A percentile compares a stretch with the other conserved stretches of the same genome.
Evolutionary conservation across 2,888 invertebrate species (phyloP).

Genomic region (Pandemis cinnamomeana): DNA sequence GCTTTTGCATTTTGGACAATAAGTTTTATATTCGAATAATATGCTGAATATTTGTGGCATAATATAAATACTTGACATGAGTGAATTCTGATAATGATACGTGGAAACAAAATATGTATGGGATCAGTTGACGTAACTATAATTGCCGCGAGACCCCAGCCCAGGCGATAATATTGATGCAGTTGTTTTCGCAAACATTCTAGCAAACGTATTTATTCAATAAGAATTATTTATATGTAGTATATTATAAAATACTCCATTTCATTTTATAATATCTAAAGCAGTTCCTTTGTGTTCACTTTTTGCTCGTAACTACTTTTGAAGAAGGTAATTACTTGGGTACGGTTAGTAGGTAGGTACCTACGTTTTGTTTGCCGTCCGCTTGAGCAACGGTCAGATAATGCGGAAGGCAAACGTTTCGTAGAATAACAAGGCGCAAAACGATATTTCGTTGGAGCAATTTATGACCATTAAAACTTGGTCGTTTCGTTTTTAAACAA

Average conservation of each 20-base stretch:
- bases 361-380: slow-evolving; percentile 47
- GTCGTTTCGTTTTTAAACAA: slow-evolving; percentile 73
- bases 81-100: background rate
- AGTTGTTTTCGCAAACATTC: background rate
- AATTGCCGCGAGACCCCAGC: background rate
- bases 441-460: slow-evolving; percentile 65
- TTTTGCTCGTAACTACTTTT: slow-evolving; percentile 33
- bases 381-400: slow-evolving; percentile 47
- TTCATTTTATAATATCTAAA: background rate
- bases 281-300: slow-evolving; percentile 14
- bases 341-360: slow-evolving; percentile 23
- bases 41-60: background rate
- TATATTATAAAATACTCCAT: background rate
- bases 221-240: background rate
- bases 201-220: background rate
- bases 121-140: background rate
- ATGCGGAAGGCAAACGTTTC: slow-evolving; percentile 60
- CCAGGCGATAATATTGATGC: background rate
- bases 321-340: slow-evolving; percentile 31
- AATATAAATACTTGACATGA: background rate
- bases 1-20: background rate
- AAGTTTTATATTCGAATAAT: background rate
- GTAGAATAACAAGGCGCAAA: slow-evolving; percentile 57
- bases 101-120: background rate
- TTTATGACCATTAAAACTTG: slow-evolving; percentile 69